Base-by-base conservation (phyloP, 2,113 vertebrate genomes). In the Lycocorax pyrrhopterus region DNA sequence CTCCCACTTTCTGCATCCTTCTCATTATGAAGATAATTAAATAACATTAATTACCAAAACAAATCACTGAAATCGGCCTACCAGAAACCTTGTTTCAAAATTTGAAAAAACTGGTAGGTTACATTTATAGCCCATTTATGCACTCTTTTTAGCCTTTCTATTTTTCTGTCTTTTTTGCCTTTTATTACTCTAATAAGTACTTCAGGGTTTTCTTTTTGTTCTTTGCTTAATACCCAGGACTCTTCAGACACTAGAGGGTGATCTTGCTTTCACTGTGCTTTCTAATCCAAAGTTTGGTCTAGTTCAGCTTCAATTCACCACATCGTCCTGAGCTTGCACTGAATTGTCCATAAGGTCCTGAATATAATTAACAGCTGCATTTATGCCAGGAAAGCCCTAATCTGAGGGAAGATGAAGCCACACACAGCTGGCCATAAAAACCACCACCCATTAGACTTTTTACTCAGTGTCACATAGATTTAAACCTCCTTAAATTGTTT, bases 241-340 rank as follows among this genome's bases (percentile, higher is more conserved):
- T 80, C 37, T 84, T 29, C 52, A 69, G 63, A 83, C 95, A 81
- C 81, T 84, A 97, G 93, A 75, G 90, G 89, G 81, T 53, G 72
- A 59, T 41, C 39, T 92, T 92, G 80, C 67, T 84, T 91, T 74
- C 79, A 41, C 29, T 37, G n/a, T 56, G 30, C n/a, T 75, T 60
- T 55, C 75, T 64, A 27, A 39, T 22, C 58, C 41, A 1, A 30
- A 47, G 17, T 56, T 47, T 2, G 1, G 23, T 39, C 53, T 41
- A 25, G 52, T 32, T 72, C 20, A 47, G 47, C 49, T 88, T 60
- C 74, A 41, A 6, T 21, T 59, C 59, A 33, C 23, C 18, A 7
- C 39, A 25, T 11, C 1, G 0, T 62, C 32, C 51, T 47, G 32
- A 67, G 55, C 14, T 73, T 35, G 52, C 12, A 41, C 21, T 35